Conservation (phyloP, 2,113 vertebrate species). For the Brachypodius melanocephalos region DNA sequence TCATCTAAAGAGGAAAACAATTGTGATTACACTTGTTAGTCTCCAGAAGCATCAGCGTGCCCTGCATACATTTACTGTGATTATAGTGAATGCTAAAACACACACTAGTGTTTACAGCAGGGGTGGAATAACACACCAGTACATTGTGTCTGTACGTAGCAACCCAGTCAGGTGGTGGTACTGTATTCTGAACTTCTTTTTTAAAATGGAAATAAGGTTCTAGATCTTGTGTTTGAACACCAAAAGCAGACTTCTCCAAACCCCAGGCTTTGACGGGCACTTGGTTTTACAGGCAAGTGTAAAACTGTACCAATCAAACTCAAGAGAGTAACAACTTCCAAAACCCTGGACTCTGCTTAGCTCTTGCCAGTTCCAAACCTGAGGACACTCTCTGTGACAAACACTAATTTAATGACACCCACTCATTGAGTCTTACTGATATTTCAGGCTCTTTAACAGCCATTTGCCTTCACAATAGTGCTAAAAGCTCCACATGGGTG, state of each 20-base stretch:
- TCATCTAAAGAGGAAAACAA: constrained; percentile 82
- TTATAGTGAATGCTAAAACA: neutral
- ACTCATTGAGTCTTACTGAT: neutral
- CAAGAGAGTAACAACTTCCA: neutral
- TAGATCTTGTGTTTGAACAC: neutral
- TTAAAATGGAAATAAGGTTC: neutral
- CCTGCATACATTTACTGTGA: neutral
- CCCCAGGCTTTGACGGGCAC: neutral
- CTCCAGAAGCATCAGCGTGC: neutral
- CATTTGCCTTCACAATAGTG: neutral
- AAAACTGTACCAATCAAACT: neutral
- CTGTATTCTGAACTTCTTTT: neutral
- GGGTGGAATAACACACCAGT: neutral
- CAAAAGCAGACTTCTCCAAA: neutral
- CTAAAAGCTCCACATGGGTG: neutral
- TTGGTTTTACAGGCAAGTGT: neutral
- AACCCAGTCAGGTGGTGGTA: too few species aligned
- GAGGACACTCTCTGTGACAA: neutral
- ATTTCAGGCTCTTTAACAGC: neutral
- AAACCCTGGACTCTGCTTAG: neutral
- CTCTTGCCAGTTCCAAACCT: neutral
- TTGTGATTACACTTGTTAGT: neutral
- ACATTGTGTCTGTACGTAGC: accelerated
- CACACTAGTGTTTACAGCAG: neutral
- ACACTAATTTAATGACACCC: neutral